phyloP scores from a whole-genome alignment of 2,113 vertebrate species.

The Poecile atricapillus region DNA sequence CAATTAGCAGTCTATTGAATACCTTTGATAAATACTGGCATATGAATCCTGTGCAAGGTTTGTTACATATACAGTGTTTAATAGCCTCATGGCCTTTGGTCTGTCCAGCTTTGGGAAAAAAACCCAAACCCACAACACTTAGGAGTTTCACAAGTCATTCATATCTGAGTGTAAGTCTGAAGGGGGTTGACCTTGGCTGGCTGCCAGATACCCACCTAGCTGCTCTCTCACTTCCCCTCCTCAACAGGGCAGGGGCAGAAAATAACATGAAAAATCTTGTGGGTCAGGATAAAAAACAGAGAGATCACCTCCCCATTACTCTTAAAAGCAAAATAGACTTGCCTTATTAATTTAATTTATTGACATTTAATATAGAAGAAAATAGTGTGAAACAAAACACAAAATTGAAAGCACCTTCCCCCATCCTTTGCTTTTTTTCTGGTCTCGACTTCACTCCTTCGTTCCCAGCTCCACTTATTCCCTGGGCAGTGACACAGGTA shows the following conservation, averaged over 20 bases:
- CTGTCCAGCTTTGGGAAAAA: neutral
- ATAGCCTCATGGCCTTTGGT: neutral
- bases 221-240: neutral
- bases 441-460: neutral
- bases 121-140: rapidly evolving
- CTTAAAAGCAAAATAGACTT: neutral
- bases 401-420: neutral
- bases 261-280: neutral
- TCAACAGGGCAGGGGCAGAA: neutral
- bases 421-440: neutral
- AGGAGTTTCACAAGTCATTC: neutral
- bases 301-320: neutral
- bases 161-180: neutral
- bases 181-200: neutral
- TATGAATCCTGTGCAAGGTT: neutral
- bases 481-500: neutral
- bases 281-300: neutral
- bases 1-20: neutral
- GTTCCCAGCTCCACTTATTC: neutral
- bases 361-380: neutral
- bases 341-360: neutral
- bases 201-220: neutral
- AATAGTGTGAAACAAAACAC: neutral
- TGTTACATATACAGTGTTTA: neutral
- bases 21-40: neutral